Evolutionary conservation across 2,888 invertebrate genomes (phyloP).

Genomic region (Heliconius sara): DNA sequence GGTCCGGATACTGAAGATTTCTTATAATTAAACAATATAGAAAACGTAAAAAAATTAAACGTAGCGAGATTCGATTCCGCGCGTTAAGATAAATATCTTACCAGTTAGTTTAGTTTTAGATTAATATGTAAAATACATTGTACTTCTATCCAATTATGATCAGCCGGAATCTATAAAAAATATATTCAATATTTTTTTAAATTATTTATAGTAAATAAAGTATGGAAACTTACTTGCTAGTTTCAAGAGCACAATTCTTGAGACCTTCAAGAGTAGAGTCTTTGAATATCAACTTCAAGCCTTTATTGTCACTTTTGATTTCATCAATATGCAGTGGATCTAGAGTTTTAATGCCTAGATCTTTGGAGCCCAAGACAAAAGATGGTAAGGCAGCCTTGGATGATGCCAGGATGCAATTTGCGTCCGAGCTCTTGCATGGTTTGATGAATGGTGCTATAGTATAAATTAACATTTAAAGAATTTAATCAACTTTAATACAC

Average conservation of each 20-base stretch:
- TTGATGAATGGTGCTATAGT: conserved; percentile 71
- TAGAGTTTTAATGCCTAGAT: conserved; percentile 62
- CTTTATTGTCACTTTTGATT: conserved; percentile 64
- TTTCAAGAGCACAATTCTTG: conserved; percentile 65
- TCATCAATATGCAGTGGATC: conserved; percentile 67
- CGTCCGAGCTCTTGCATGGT: conserved; percentile 66
- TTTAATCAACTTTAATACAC: not conserved
- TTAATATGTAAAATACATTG: no score
- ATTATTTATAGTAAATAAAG: not conserved
- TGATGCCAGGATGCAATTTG: conserved; percentile 59
- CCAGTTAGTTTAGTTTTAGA: no score
- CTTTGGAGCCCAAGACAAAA: conserved; percentile 65
- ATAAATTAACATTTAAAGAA: no score
- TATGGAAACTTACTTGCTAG: conserved; percentile 64
- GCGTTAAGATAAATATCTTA: no score
- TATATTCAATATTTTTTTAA: no score
- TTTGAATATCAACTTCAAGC: conserved; percentile 62
- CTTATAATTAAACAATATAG: no score
- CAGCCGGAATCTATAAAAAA: no score
- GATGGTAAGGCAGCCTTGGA: conserved; percentile 63
- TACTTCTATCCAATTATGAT: no score
- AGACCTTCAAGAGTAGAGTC: conserved; percentile 67
- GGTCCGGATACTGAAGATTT: no score
- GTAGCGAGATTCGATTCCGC: no score
- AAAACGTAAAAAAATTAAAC: no score